A percentile compares a stretch with the other conserved stretches of the same genome.
Evolutionary conservation across 2,888 invertebrate genomes (phyloP).

Genomic region (Diarsia rubi): DNA sequence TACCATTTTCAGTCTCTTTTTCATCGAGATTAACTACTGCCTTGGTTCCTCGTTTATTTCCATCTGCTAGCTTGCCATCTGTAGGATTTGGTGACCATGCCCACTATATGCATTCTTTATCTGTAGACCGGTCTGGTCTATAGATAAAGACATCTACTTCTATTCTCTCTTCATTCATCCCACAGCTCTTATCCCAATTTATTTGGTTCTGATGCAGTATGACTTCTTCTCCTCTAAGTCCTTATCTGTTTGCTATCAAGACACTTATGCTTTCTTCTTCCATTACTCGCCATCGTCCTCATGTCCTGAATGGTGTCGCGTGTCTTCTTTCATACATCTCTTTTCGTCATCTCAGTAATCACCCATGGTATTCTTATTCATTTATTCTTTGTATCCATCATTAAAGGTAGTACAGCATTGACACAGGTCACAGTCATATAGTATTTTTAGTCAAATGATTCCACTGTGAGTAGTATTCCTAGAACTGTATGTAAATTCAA

Average conservation of each 20-base stretch:
- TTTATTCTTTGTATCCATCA: not conserved
- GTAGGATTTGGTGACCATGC: not conserved
- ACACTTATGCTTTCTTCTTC: not conserved
- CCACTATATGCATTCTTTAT: not conserved
- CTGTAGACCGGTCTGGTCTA: not conserved
- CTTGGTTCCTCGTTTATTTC: not conserved
- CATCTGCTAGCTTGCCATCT: not conserved
- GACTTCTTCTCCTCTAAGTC: not conserved
- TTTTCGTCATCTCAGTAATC: not conserved
- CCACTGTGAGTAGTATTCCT: conserved; percentile 38
- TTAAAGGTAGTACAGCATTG: not conserved
- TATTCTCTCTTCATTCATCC: not conserved
- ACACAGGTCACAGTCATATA: conserved; percentile 34
- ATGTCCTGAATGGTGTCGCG: not conserved
- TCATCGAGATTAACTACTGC: not conserved
- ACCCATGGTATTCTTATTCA: not conserved
- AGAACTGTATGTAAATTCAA: conserved; percentile 38
- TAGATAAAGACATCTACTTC: too few species aligned
- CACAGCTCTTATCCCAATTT: not conserved
- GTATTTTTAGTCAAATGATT: conserved; percentile 50
- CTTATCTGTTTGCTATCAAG: not conserved
- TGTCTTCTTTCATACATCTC: not conserved
- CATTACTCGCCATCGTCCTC: not conserved
- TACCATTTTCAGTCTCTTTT: not conserved
- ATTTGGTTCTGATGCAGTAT: not conserved